phyloP scores from a whole-genome alignment of 2,888 invertebrate species.

The Lasius fuliginosus region DNA sequence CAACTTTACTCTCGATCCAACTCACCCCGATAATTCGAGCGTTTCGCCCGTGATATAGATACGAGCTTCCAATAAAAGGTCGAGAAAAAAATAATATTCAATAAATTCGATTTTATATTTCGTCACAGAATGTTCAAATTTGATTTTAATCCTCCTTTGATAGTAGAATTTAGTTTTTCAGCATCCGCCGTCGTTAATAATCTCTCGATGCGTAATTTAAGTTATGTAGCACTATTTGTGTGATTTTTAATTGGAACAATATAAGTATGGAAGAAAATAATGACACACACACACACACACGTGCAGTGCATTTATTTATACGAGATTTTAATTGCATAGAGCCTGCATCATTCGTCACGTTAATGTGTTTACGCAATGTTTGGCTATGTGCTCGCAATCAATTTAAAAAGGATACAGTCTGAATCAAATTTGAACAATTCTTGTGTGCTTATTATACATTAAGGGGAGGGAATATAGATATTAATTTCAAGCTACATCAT shows the following conservation, averaged over 20 bases:
- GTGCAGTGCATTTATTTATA: not conserved
- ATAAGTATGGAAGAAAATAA: not conserved
- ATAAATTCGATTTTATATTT: conserved; percentile 4
- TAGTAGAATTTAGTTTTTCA: not conserved
- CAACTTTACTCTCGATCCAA: conserved; percentile 28
- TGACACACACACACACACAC: not conserved
- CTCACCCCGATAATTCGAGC: conserved; percentile 30
- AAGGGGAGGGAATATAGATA: not conserved
- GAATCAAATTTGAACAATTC: not conserved
- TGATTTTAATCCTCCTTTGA: not conserved
- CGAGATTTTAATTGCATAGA: not conserved
- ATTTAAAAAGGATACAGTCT: not conserved
- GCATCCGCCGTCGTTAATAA: not conserved
- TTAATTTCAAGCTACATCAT: not conserved
- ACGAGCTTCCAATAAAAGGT: not conserved
- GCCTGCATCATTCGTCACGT: not conserved
- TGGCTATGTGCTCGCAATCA: not conserved
- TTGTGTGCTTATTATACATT: not conserved
- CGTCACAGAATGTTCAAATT: not conserved
- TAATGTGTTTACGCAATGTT: not conserved
- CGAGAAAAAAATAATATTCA: conserved; percentile 15
- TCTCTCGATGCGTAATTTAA: not conserved
- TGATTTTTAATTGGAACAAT: not conserved
- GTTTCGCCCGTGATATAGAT: conserved; percentile 4
- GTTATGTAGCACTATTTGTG: not conserved